These are phyloP conservation scores for Amphiprion clarkii DNA, from an alignment of 2,797 vertebrate genomes.

Conservation along the genomic window DNA sequence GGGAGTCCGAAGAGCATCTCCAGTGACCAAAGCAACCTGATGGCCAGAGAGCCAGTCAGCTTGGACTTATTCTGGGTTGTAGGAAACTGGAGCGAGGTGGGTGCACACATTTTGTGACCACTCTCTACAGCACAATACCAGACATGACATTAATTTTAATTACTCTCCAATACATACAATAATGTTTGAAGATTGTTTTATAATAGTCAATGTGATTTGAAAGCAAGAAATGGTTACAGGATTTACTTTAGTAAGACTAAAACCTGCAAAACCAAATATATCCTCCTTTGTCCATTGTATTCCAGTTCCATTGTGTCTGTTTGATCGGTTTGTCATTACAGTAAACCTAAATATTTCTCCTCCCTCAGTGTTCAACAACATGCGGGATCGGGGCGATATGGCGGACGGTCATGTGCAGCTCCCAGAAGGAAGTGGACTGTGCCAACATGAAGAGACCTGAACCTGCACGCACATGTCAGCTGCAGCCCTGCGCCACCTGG, in stretches of 20 bases:
- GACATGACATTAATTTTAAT: too few species aligned
- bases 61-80: slow-evolving; percentile 87
- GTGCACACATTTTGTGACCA: slow-evolving; percentile 30
- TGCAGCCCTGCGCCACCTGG: slow-evolving; percentile 91
- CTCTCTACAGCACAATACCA: neutral
- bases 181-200: neutral
- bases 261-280: neutral
- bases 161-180: neutral
- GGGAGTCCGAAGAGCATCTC: slow-evolving; percentile 40
- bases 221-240: neutral
- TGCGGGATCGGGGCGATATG: slow-evolving; percentile 91
- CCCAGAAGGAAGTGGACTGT: slow-evolving; percentile 84
- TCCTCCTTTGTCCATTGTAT: too few species aligned
- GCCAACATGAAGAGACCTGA: slow-evolving; percentile 86
- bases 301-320: too few species aligned
- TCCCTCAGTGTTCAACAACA: slow-evolving; percentile 89
- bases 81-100: slow-evolving; percentile 94
- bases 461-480: slow-evolving; percentile 88
- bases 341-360: neutral
- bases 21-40: slow-evolving; percentile 60
- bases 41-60: slow-evolving; percentile 50
- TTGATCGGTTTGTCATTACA: neutral
- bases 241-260: neutral
- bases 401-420: slow-evolving; percentile 88
- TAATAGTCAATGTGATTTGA: neutral